A percentile compares a stretch with the other conserved stretches of the same genome.
Conservation (phyloP, 2,888 invertebrate species). For the Cantharis rustica region DNA sequence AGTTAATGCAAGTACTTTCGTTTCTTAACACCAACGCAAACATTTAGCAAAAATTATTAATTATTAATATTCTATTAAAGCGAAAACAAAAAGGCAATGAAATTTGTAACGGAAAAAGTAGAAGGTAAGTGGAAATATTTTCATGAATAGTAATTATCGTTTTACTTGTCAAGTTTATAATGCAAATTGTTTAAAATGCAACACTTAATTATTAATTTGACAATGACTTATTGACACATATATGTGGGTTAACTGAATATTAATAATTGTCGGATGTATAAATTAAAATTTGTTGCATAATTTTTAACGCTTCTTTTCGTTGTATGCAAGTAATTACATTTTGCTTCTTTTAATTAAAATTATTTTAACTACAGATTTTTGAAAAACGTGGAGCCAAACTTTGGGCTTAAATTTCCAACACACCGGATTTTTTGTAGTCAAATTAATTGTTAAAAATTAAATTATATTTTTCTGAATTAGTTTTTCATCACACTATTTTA, state of each 20-base stretch:
- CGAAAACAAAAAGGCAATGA: not conserved
- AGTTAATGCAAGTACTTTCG: conserved; percentile 10
- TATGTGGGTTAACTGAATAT: conserved; percentile 24
- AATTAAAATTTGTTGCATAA: not conserved
- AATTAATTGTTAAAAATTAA: too few relatives aligned
- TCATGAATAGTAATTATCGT: conserved; percentile 14
- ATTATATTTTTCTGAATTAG: too few relatives aligned
- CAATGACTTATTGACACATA: conserved; percentile 42
- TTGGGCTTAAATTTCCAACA: too few relatives aligned
- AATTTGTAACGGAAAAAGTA: not conserved
- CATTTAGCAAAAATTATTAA: not conserved
- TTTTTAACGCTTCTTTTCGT: not conserved
- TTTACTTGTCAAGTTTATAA: conserved; percentile 20
- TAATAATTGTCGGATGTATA: not conserved
- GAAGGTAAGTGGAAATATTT: conserved; percentile 10
- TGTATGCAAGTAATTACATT: not conserved
- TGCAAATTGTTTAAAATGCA: conserved; percentile 23
- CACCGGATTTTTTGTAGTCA: too few relatives aligned
- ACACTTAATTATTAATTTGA: conserved; percentile 31
- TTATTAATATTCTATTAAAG: not conserved
- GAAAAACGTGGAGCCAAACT: too few relatives aligned
- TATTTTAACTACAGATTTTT: too few relatives aligned
- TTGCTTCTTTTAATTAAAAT: not conserved
- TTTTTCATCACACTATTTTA: too few relatives aligned
- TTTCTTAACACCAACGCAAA: conserved; percentile 7